Base-by-base conservation (phyloP, 2,888 invertebrate genomes). In the Graphium colonna region DNA sequence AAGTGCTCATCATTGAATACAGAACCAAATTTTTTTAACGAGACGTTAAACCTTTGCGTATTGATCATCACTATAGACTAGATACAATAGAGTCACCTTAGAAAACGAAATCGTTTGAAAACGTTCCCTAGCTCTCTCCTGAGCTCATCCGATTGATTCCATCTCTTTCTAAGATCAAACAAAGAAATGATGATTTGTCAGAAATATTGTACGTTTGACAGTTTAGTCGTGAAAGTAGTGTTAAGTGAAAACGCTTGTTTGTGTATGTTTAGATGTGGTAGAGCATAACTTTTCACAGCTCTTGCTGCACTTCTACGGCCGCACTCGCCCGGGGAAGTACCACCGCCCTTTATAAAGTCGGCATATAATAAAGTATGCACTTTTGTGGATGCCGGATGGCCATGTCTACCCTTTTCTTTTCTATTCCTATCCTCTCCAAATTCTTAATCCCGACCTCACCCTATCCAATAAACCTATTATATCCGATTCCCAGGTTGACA, bases 131-230 rank as follows among this genome's bases (percentile, higher is more conserved):
- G 15, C 47, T 42, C 40, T 39, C 52, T 16, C 47, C 12, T 18
- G 9, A 33, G 16, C 16, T 13, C 47, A 40, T 38, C 38, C 38
- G 18, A 46, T 52, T 52, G 13, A 21, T 42, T 50, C 7, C 45
- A 39, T 51, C 55, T 50, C 45, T 46, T 21, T 47, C 55, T 36
- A 36, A 55, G 46, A 47, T 51, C 43, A 50, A 17, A 47, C 51
- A 46, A 51, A 51, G 42, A 9, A 15, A 15, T 33, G 42, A 46
- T 51, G 55, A 55, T 12, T 44, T 15, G 28, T 46, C 55, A 51
- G 16, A 36, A 43, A 18, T 42, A 42, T 36, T 36, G 40, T n/a
- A 17, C 15, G 39, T 13, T 44, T 21, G 21, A 26, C 10, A 16
- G 13, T 12, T 36, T 7, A 50, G 33, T 21, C 2, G 33, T 10